Conservation (phyloP, 2,888 invertebrate genomes). For the Cantharis nigra region DNA sequence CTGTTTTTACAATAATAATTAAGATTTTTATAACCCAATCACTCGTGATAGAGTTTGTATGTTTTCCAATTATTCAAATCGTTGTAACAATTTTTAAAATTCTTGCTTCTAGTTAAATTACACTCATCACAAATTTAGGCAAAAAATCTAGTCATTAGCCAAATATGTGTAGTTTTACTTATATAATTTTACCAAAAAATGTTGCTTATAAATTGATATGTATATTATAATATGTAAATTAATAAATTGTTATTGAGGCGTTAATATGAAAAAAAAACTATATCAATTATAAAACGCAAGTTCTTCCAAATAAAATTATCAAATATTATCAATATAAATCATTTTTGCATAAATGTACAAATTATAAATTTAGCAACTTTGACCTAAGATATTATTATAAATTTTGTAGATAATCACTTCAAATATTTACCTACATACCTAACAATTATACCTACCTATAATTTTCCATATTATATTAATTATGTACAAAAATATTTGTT, state of each 20-base stretch:
- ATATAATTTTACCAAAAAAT: constrained; percentile 19
- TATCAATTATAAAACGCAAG: background rate
- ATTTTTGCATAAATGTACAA: constrained; percentile 15
- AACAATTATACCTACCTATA: background rate
- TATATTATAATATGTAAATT: background rate
- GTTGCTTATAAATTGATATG: background rate
- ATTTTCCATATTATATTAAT: background rate
- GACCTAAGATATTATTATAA: constrained; percentile 14
- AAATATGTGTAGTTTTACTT: constrained; percentile 43
- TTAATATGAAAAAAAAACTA: background rate
- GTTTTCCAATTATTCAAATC: background rate
- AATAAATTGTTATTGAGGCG: background rate
- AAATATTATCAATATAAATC: background rate
- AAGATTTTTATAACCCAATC: background rate
- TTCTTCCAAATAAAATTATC: constrained; percentile 15
- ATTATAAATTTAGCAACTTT: constrained; percentile 13
- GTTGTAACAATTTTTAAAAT: background rate
- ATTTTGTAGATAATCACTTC: constrained; percentile 16
- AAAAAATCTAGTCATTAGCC: constrained; percentile 54
- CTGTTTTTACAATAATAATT: background rate
- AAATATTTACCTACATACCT: background rate
- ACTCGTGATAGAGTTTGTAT: background rate
- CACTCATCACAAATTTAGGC: constrained; percentile 21
- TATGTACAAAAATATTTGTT: background rate
- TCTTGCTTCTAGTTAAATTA: constrained; percentile 1